Evolutionary conservation across 2,888 invertebrate genomes (phyloP).

Genomic region (Acronicta psi): DNA sequence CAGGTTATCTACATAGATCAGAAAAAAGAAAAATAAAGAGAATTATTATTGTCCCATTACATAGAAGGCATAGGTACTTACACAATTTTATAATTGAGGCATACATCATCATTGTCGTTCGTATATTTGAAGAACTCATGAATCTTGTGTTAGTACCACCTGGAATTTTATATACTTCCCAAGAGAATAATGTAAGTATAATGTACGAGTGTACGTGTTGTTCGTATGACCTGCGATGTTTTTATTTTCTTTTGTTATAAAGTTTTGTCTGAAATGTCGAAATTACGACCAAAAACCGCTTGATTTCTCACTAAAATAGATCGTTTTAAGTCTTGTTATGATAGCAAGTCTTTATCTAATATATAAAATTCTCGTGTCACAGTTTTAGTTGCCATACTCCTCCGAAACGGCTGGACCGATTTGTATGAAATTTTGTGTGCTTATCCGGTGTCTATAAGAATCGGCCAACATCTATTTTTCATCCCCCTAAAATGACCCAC

Average conservation of each 20-base stretch:
- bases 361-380: too few species aligned
- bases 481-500: too few species aligned
- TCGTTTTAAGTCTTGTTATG: too few species aligned
- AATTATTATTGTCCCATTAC: neutral
- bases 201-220: neutral
- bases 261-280: neutral
- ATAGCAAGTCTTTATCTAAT: too few species aligned
- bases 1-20: too few species aligned
- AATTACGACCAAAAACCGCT: too few species aligned
- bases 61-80: neutral
- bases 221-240: neutral
- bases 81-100: constrained; percentile 32
- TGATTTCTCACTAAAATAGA: too few species aligned
- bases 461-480: too few species aligned
- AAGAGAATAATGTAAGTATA: constrained; percentile 3
- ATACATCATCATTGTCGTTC: constrained; percentile 34
- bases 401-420: too few species aligned
- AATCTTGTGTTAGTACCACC: constrained; percentile 17
- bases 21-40: neutral
- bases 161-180: constrained; percentile 24
- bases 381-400: too few species aligned
- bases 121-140: constrained; percentile 21
- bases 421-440: too few species aligned
- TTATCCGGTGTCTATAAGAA: too few species aligned
- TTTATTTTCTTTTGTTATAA: neutral